Base-by-base conservation (phyloP, 2,113 vertebrate genomes). In the Chloropsis hardwickii region DNA sequence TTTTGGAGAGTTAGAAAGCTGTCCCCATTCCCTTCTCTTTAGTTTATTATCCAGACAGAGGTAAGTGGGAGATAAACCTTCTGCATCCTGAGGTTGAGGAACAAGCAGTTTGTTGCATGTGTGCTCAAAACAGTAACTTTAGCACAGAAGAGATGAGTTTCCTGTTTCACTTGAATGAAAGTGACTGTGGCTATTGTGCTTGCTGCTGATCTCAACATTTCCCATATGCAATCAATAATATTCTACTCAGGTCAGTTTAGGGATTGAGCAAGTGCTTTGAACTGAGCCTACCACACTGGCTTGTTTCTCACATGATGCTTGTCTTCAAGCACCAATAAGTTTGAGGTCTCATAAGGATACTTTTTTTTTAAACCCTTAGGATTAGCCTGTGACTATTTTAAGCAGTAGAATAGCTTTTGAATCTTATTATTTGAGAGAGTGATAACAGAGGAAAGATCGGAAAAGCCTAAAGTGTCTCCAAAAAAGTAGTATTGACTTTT, bases 401-500 rank as follows among this genome's bases (percentile, higher is more conserved):
- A 91, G 57, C 45, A 65, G 62, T 31, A 71, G 92, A 95, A 94
- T 45, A 77, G 87, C 53, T 70, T 94, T 88, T 88, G 79, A 93
- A 90, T 92, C 80, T 69, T 88, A 86, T 85, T 86, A 85, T 80
- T 85, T 90, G 62, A 95, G 45, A 87, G 37, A 88, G 45, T 73
- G 71, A 33, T 92, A 92, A 62, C 60, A 80, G 58, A 84, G 35
- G 67, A 71, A 91, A 94, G 58, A 86, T 61, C 12, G 33, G 10
- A 72, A 94, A 94, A 96, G 42, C 62, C 66, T 69, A 73, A 65
- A 87, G 54, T 66, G 22, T 95, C 71, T 94, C 56, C 54, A 78
- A 79, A 81, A 94, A 97, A 60, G 73, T 92, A 70, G 70, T 80
- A 91, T 90, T 93, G 96, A 88, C 90, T 88, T 94, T 92, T 94